Base-by-base conservation (phyloP, 2,113 vertebrate species). In the Myrmophylax atrothorax region DNA sequence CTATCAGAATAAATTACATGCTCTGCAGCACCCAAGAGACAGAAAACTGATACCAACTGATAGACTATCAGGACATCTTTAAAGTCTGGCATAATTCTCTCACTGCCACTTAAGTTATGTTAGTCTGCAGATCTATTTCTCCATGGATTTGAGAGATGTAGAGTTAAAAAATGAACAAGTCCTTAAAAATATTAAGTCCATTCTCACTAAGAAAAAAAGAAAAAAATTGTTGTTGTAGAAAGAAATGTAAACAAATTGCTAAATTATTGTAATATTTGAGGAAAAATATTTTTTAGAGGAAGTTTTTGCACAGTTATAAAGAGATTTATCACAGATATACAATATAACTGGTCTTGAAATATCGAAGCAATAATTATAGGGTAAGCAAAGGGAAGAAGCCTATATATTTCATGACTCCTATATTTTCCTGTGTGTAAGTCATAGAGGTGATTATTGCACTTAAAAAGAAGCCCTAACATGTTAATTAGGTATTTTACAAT, bases 21-120 rank as follows among this genome's bases (percentile, higher is more conserved):
- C 74, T 76, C 82, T 68, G 56, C 24, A 62, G 75, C 44, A 68
- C 68, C 59, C 53, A 80, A 73, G 80, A 94, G 95, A 95, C 70
- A 84, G 77, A 91, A 97, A 97, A 82, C 74, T 67, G 12, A 89
- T 84, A 92, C 9, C 62, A 68, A 31, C 67, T 59, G 53, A 76
- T 67, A 87, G 67, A 53, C 49, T 26, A 73, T 84, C 59, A 78
- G 53, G 49, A 63, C 24, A 60, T 76, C 53, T 91, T 62, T 86
- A 74, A 86, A 77, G n/a, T 72, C 60, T 66, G 29, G 66, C 44
- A 73, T 59, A 74, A 63, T 94, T 89, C 44, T 93, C 38, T 72
- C 79, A 78, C 42, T 89, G n/a, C 6, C 74, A 64, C 50, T 73
- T 64, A 83, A 77, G 46, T 84, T 79, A 76, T 52, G 26, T 58